Evolutionary conservation across 1,140 invertebrate genomes (phyloP).

Genomic region (Aricia agestis): DNA sequence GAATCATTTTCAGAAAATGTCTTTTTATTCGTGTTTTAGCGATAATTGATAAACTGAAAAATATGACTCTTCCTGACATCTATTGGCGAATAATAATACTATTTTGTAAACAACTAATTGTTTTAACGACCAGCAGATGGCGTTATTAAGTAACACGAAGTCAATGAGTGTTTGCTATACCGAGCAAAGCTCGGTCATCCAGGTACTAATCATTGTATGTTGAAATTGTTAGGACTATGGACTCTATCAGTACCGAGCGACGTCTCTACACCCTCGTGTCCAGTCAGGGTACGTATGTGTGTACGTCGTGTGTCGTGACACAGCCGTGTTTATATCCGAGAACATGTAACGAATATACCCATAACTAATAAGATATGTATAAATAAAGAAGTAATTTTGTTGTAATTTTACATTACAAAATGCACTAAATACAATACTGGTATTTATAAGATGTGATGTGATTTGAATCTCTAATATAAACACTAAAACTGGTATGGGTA

Average conservation of each 20-base stretch:
- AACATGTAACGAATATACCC: neutral
- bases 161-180: too few relatives aligned
- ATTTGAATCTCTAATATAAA: neutral
- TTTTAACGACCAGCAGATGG: too few relatives aligned
- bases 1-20: too few relatives aligned
- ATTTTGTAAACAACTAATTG: too few relatives aligned
- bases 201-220: too few relatives aligned
- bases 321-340: neutral
- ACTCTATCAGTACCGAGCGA: neutral
- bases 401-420: neutral
- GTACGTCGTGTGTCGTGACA: neutral
- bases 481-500: neutral
- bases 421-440: neutral
- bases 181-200: too few relatives aligned
- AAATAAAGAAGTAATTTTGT: neutral
- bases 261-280: neutral
- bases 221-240: too few relatives aligned
- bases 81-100: too few relatives aligned
- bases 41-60: too few relatives aligned
- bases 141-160: too few relatives aligned
- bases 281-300: neutral
- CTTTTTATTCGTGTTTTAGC: too few relatives aligned
- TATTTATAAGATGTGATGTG: neutral
- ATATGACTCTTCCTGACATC: too few relatives aligned
- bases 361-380: neutral